phyloP scores from a whole-genome alignment of 2,888 invertebrate genomes.

The Cepaea hortensis region DNA sequence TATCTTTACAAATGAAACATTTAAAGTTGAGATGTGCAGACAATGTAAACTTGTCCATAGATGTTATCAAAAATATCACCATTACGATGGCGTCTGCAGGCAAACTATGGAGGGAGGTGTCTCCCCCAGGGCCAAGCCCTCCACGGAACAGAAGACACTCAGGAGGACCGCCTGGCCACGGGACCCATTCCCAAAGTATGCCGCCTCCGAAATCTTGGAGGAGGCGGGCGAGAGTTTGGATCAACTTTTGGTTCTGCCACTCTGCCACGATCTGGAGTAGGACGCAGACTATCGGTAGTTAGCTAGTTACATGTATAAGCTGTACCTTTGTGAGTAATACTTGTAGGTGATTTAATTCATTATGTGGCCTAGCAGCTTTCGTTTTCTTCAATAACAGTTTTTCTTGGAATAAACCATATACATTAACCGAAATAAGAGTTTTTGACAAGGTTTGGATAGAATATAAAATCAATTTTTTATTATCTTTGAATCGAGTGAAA shows the following conservation, averaged over 20 bases:
- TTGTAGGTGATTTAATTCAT: too few relatives aligned
- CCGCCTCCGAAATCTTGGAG: conserved; percentile 64
- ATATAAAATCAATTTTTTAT: too few relatives aligned
- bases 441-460: too few relatives aligned
- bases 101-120: conserved; percentile 15
- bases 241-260: conserved; percentile 47
- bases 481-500: too few relatives aligned
- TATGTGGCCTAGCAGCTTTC: too few relatives aligned
- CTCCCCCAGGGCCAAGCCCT: not conserved
- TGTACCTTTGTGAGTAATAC: not conserved
- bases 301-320: not conserved
- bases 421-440: too few relatives aligned
- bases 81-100: not conserved
- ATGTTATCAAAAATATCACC: too few relatives aligned
- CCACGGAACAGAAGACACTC: not conserved
- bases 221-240: conserved; percentile 64
- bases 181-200: conserved; percentile 64
- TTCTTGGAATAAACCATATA: too few relatives aligned
- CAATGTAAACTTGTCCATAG: too few relatives aligned
- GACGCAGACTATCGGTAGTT: conserved; percentile 37
- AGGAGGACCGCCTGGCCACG: conserved; percentile 42
- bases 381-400: too few relatives aligned
- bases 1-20: too few relatives aligned
- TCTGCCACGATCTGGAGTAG: conserved; percentile 25
- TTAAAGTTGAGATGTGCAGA: too few relatives aligned